Conservation (phyloP, 2,797 vertebrate species). For the Limosa lapponica region DNA sequence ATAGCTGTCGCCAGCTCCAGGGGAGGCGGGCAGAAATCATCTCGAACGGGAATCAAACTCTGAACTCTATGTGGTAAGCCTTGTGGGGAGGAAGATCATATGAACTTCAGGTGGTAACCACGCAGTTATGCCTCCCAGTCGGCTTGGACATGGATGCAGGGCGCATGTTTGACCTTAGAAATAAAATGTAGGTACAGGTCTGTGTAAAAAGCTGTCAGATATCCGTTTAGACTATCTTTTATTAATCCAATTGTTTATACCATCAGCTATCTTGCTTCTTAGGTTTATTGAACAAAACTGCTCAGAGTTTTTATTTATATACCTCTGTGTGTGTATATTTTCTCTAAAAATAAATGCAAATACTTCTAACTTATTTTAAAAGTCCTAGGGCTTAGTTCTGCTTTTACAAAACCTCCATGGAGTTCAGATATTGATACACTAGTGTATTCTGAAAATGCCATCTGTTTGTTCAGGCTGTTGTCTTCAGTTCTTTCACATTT, state of each 20-base stretch:
- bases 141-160: neutral
- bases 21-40: neutral
- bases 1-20: neutral
- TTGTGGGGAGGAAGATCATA: neutral
- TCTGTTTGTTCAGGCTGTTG: constrained; percentile 30
- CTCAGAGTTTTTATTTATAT: neutral
- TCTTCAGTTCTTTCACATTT: constrained; percentile 25
- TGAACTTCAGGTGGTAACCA: neutral
- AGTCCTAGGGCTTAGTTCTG: neutral
- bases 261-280: neutral
- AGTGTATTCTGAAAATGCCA: constrained; percentile 32
- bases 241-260: neutral
- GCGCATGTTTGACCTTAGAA: neutral
- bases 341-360: neutral
- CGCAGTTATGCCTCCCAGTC: neutral
- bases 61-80: neutral
- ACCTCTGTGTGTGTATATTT: neutral
- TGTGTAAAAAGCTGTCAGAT: neutral
- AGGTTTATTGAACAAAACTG: neutral
- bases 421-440: neutral
- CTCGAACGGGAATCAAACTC: neutral
- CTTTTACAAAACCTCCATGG: neutral
- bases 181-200: neutral
- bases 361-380: neutral
- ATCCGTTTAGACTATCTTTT: neutral